Conservation (phyloP, 2,797 vertebrate species). For the Hydrolagus colliei region DNA sequence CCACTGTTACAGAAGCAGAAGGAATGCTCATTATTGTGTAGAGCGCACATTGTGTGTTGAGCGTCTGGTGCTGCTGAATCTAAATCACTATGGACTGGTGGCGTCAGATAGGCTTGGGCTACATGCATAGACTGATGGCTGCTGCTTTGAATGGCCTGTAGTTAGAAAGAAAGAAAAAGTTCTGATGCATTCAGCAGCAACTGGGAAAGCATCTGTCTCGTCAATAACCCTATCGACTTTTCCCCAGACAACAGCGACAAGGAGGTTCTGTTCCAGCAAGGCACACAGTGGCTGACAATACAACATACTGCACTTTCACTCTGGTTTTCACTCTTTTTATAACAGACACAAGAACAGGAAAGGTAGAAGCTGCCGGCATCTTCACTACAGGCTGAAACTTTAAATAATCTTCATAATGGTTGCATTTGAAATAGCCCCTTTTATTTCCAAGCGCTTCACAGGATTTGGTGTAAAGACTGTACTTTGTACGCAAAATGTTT, state of each 20-base stretch:
- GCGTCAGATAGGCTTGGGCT: not conserved
- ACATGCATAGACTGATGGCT: not conserved
- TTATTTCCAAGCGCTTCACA: not conserved
- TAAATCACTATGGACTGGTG: not conserved
- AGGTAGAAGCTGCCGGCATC: not conserved
- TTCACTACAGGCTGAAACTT: not conserved
- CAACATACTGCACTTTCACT: not conserved
- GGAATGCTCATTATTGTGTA: not conserved
- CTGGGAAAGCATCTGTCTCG: too few species aligned
- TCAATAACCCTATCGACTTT: not conserved
- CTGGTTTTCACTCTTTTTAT: not conserved
- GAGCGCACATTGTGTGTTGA: not conserved
- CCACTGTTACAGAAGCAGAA: not conserved
- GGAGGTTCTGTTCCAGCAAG: not conserved
- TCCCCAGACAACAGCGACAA: not conserved
- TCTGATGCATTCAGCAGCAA: too few species aligned
- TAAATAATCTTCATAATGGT: not conserved
- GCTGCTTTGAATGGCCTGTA: not conserved
- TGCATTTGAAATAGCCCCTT: not conserved
- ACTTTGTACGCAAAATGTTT: not conserved
- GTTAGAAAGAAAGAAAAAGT: constrained; percentile 1
- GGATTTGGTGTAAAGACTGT: not conserved
- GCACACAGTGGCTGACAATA: not conserved
- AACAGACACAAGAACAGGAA: not conserved
- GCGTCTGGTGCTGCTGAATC: not conserved